phyloP scores from a whole-genome alignment of 2,113 vertebrate species.

The Indicator maculatus region DNA sequence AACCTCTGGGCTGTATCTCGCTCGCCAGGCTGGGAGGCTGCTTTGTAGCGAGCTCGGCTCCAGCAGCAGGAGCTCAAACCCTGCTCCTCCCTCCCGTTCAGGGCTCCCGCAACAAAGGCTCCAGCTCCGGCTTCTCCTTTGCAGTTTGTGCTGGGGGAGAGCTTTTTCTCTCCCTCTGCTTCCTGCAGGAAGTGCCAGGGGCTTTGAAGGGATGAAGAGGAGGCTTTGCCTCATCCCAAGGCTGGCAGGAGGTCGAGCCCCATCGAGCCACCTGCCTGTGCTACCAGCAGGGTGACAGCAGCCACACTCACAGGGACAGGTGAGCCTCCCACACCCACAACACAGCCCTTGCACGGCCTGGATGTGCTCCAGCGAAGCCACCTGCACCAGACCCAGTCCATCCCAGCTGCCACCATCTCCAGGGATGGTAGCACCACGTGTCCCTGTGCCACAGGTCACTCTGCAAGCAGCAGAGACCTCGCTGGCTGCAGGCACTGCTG shows the following conservation, averaged over 20 bases:
- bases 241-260: neutral
- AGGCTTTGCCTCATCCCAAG: neutral
- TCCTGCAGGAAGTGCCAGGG: neutral
- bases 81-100: constrained; percentile 9
- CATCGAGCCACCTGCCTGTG: accelerated
- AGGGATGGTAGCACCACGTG: accelerated
- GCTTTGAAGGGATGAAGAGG: constrained; percentile 40
- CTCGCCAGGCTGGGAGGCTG: neutral
- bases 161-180: neutral
- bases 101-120: neutral
- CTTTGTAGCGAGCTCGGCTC: constrained; percentile 11
- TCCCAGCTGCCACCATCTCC: neutral
- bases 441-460: accelerated
- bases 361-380: accelerated
- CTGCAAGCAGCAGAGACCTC: neutral
- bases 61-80: neutral
- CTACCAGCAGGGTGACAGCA: accelerated
- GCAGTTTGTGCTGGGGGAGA: neutral
- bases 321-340: accelerated
- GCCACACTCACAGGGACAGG: accelerated
- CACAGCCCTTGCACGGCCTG: neutral
- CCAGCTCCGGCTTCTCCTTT: neutral
- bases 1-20: neutral
- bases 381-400: neutral
- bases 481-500: accelerated